Conservation (phyloP, 1,140 invertebrate genomes). For the Coenobita brevimanus region DNA sequence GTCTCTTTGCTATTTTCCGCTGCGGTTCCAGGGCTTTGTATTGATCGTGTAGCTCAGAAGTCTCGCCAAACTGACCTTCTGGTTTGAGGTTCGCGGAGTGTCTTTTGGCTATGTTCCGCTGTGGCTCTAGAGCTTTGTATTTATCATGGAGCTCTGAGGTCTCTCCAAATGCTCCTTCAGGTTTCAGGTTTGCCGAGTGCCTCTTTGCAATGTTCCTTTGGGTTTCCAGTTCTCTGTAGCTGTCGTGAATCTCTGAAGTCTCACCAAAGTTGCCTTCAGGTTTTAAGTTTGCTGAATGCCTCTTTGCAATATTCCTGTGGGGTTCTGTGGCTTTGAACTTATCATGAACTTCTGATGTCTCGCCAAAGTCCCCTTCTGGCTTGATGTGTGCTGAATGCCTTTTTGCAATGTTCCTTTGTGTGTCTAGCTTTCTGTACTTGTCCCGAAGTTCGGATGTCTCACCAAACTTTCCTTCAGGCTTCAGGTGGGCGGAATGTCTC, state of each 20-base stretch:
- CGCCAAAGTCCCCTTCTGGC: constrained; percentile 36
- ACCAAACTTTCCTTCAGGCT: not conserved
- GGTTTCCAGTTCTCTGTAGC: not conserved
- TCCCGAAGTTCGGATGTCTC: constrained; percentile 4
- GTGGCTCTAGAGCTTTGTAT: not conserved
- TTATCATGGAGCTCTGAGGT: not conserved
- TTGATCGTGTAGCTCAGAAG: too few species aligned
- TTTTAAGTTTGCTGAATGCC: constrained; percentile 35
- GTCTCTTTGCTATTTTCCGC: not conserved
- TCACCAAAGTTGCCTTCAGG: constrained; percentile 29
- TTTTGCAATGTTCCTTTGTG: constrained; percentile 15
- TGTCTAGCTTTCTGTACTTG: constrained; percentile 33
- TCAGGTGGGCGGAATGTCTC: not conserved
- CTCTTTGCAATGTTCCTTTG: constrained; percentile 8
- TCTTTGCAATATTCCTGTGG: constrained; percentile 22
- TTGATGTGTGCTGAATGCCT: constrained; percentile 25
- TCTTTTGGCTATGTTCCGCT: too few species aligned
- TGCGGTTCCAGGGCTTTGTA: not conserved
- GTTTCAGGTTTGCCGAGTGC: constrained; percentile 18
- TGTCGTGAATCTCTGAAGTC: constrained; percentile 24
- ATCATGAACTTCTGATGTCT: constrained; percentile 6
- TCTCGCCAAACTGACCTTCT: too few species aligned
- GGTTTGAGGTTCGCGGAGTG: too few species aligned
- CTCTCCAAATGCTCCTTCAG: not conserved
- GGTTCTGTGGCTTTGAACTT: constrained; percentile 25